Conservation (phyloP, 2,797 vertebrate genomes). For the Chaetophractus vellerosus region DNA sequence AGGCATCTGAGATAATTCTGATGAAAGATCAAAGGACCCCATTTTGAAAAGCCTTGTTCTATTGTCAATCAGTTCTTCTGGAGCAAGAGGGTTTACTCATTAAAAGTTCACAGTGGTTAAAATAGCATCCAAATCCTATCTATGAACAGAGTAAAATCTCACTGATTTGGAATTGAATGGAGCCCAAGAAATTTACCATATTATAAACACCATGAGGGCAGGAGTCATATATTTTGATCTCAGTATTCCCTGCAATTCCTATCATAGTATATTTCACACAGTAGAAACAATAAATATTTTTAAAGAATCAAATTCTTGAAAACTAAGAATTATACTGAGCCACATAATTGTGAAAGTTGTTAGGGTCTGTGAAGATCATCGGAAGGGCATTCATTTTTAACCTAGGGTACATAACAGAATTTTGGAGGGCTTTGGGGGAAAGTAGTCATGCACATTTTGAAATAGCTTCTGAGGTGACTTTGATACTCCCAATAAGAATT, state of each 20-base stretch:
- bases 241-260: background rate
- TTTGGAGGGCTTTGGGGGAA: background rate
- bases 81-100: background rate
- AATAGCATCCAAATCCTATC: background rate
- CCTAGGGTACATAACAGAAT: background rate
- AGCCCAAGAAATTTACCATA: background rate
- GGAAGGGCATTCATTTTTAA: background rate
- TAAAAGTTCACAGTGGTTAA: slow-evolving; percentile 29
- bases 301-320: slow-evolving; percentile 21
- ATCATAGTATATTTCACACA: background rate
- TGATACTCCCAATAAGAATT: background rate
- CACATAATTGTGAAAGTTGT: background rate
- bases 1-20: background rate
- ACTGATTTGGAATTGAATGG: background rate
- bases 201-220: background rate
- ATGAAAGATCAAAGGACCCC: background rate
- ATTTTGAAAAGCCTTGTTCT: background rate
- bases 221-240: background rate
- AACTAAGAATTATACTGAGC: background rate
- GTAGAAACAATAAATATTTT: background rate
- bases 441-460: background rate
- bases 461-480: background rate
- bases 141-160: background rate
- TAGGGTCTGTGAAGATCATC: background rate
- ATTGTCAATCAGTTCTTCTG: background rate